A percentile compares a stretch with the other conserved stretches of the same genome.
These are phyloP conservation scores for Lepidurus arcticus DNA, from an alignment of 1,140 invertebrate species.

Conservation along the genomic window DNA sequence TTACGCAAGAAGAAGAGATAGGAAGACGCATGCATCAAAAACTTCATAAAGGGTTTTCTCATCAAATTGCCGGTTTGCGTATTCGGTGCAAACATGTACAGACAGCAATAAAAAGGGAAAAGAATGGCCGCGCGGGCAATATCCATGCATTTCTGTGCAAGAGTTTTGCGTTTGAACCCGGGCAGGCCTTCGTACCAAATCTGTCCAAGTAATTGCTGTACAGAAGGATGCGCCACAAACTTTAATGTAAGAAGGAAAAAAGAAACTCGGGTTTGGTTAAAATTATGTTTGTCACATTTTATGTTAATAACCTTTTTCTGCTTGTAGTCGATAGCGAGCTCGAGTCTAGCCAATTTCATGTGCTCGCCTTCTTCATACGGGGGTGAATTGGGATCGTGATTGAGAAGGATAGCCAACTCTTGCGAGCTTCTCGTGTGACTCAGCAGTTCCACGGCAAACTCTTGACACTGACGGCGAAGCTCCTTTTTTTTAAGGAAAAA, in stretches of 20 bases:
- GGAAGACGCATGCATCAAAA: slow-evolving; percentile 82
- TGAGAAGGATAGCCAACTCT: slow-evolving; percentile 86
- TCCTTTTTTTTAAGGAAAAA: slow-evolving; percentile 47
- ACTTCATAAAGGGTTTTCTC: slow-evolving; percentile 90
- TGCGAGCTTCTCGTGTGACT: slow-evolving; percentile 82
- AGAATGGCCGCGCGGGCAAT: slow-evolving; percentile 67
- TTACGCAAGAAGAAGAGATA: slow-evolving; percentile 83
- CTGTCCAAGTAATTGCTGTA: slow-evolving; percentile 81
- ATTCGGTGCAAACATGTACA: slow-evolving; percentile 74
- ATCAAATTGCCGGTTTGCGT: slow-evolving; percentile 68
- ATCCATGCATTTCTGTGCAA: slow-evolving; percentile 60
- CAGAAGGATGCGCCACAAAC: slow-evolving; percentile 90
- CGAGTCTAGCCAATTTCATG: slow-evolving; percentile 71
- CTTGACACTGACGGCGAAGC: slow-evolving; percentile 74
- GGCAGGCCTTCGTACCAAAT: slow-evolving; percentile 90
- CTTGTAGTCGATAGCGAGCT: slow-evolving; percentile 83
- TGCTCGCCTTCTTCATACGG: slow-evolving; percentile 62
- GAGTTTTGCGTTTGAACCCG: slow-evolving; percentile 72
- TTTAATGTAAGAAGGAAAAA: slow-evolving; percentile 43
- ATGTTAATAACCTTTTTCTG: slow-evolving; percentile 75
- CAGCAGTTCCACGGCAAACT: slow-evolving; percentile 83
- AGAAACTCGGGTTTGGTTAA: slow-evolving; percentile 1
- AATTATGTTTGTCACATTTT: not conserved
- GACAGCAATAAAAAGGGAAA: slow-evolving; percentile 76
- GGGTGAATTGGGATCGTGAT: slow-evolving; percentile 66